phyloP scores from a whole-genome alignment of 1,140 invertebrate species.

The Neelides sp. region DNA sequence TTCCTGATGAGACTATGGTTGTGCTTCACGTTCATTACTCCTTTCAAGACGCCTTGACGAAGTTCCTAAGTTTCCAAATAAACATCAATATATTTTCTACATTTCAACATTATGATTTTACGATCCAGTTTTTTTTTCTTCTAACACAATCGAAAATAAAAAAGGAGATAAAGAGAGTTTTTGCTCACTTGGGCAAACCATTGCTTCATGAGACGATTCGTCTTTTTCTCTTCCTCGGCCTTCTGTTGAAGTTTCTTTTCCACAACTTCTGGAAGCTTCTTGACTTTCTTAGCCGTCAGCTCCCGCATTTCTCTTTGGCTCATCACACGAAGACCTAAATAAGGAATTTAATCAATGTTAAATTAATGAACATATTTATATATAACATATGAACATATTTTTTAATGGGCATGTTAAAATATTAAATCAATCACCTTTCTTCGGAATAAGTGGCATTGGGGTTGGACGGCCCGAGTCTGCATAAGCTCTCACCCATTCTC shows the following conservation, averaged over 20 bases:
- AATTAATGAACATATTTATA: not conserved
- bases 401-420: not conserved
- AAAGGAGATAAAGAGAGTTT: not conserved
- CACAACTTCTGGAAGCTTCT: conserved; percentile 39
- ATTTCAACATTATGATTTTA: not conserved
- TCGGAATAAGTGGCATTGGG: conserved; percentile 13
- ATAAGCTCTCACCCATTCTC: conserved; percentile 1
- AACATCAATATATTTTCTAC: not conserved
- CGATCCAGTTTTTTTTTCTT: not conserved
- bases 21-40: conserved; percentile 10
- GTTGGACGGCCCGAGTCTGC: conserved; percentile 3
- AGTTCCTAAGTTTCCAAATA: conserved; percentile 14
- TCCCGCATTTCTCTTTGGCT: conserved; percentile 36
- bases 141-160: not conserved
- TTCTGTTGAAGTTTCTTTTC: conserved; percentile 38
- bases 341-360: conserved; percentile 9
- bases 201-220: conserved; percentile 44
- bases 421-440: not conserved
- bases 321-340: conserved; percentile 14
- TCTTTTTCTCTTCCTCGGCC: conserved; percentile 39
- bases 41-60: conserved; percentile 5
- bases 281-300: conserved; percentile 40
- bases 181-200: conserved; percentile 39
- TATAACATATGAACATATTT: not conserved
- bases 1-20: conserved; percentile 7